Base-by-base conservation (phyloP, 2,797 vertebrate species). In the Melanotaenia parkinsoni region DNA sequence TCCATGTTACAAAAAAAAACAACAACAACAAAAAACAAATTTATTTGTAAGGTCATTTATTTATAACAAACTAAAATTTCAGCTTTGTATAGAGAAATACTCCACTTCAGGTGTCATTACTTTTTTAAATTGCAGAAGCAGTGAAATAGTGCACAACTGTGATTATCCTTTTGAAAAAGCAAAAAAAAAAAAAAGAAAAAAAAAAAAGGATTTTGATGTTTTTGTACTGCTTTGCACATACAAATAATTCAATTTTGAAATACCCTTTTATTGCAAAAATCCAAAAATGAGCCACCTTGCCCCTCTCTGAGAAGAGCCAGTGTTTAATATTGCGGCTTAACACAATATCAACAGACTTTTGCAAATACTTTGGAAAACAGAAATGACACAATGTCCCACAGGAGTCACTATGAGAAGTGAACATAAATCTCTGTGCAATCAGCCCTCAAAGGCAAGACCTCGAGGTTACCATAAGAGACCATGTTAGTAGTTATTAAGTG, bases 401-500 rank as follows among this genome's bases (percentile, higher is more conserved):
- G 92, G 93, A 93, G 87, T 84, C 85, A 61, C 91, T 88, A 74
- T 85, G 81, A 82, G 83, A 86, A 74, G 69, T 59, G 22, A 51
- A 86, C 90, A 93, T 94, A 92, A 94, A 94, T 94, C 93, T 94
- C 67, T 43, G 72, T 53, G 32, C 79, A 85, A 88, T 77, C 88
- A 79, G 60, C 84, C 80, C 81, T 83, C 78, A 83, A 93, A 87
- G 90, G 79, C 87, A 74, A 69, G 90, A 93, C 93, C 94, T 91
- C 67, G 86, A 85, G 93, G 94, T 94, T 93, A 93, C 92, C 91
- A 93, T 93, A 93, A 94, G 93, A 94, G 91, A 93, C 89, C 88
- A 91, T 90, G 89, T 92, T 93, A 91, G 91, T 82, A 92, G 92
- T 94, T 94, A 95, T 94, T 94, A 94, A 95, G 93, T 94, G 92